phyloP scores from a whole-genome alignment of 2,888 invertebrate genomes.

The Cinara cedri region DNA sequence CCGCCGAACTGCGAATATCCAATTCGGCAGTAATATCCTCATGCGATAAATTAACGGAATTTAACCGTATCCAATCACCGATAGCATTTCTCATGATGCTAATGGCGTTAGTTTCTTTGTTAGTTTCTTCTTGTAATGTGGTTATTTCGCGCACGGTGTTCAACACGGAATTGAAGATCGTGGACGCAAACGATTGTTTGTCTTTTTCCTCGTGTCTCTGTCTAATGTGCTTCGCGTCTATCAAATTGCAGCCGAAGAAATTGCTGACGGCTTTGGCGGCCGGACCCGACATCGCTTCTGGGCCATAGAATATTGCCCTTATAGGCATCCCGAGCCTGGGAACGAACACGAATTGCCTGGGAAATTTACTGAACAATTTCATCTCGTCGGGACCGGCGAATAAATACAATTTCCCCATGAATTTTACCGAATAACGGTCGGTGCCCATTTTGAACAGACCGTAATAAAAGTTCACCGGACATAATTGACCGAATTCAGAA shows the following conservation, averaged over 20 bases:
- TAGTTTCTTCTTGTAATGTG: neutral
- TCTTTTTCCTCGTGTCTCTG: too few relatives aligned
- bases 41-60: too few relatives aligned
- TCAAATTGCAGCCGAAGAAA: neutral
- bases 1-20: neutral
- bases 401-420: slow-evolving; percentile 22
- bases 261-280: neutral
- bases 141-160: neutral
- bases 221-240: neutral
- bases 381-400: slow-evolving; percentile 24
- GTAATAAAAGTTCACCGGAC: slow-evolving; percentile 26
- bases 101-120: neutral
- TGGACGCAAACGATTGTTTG: neutral
- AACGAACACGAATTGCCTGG: neutral
- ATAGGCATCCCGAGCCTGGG: neutral
- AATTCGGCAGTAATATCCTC: too few relatives aligned
- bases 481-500: slow-evolving; percentile 17
- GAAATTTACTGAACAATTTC: neutral
- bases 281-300: neutral
- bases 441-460: neutral
- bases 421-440: neutral
- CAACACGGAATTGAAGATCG: neutral
- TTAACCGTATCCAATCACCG: neutral
- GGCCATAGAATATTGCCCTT: slow-evolving; percentile 39
- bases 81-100: neutral